Evolutionary conservation across 1,140 invertebrate genomes (phyloP).

Genomic region (Drosophila grimshawi): DNA sequence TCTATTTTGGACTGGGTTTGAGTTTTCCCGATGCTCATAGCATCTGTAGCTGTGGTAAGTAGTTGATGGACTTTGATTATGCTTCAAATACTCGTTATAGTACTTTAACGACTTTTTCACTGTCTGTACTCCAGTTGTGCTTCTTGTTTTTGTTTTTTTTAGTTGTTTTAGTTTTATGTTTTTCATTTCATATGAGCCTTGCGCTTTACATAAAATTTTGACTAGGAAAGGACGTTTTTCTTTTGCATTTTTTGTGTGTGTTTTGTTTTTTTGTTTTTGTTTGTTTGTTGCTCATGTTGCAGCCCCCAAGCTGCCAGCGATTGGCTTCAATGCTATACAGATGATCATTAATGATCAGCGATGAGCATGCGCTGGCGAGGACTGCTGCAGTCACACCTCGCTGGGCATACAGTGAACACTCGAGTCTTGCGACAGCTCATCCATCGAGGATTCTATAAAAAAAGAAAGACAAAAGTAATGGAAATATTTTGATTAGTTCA

Average conservation of each 20-base stretch:
- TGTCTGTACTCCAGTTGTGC: constrained; percentile 2
- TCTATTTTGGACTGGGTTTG: constrained; percentile 41
- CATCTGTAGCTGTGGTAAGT: constrained; percentile 51
- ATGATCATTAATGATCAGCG: constrained; percentile 40
- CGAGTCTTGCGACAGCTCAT: constrained; percentile 92
- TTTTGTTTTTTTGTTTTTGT: background rate
- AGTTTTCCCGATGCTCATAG: constrained; percentile 61
- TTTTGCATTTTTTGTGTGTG: constrained; percentile 24
- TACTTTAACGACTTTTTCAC: constrained; percentile 24
- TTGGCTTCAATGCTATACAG: background rate
- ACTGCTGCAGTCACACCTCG: constrained; percentile 87
- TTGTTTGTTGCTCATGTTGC: constrained; percentile 3
- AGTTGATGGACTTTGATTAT: constrained; percentile 38
- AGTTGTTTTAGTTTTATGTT: constrained; percentile 14
- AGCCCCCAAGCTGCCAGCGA: constrained; percentile 8
- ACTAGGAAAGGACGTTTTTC: constrained; percentile 82
- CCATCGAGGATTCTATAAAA: constrained; percentile 90
- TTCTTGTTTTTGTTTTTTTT: constrained; percentile 5
- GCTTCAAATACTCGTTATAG: constrained; percentile 29
- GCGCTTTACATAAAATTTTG: constrained; percentile 77
- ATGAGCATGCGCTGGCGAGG: constrained; percentile 70
- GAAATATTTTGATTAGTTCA: too few relatives aligned
- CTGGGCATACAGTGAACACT: constrained; percentile 91
- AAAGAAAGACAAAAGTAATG: background rate
- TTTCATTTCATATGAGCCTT: constrained; percentile 42